Evolutionary conservation across 2,888 invertebrate species (phyloP), one percentile per base, ranked within the genome.

Genomic region (Malthinus seriepunctatus): DNA sequence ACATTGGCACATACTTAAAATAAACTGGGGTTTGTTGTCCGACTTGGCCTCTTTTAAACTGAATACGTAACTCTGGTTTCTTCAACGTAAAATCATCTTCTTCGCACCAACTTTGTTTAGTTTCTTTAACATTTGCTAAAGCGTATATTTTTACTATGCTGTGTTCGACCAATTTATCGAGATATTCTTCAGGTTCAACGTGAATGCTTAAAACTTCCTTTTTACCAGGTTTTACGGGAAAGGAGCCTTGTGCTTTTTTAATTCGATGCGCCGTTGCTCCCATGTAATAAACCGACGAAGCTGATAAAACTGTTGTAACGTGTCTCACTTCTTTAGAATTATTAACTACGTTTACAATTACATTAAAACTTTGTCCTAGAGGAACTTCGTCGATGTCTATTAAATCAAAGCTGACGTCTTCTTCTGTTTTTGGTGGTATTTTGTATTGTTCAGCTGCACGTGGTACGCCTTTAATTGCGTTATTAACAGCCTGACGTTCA

Each of bases 91-190:
- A 88, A 71, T 89, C 88, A 65, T 89, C 89, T 71, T 89, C 88
- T 67, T 87, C 87, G 47, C 87, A 86, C 86, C 88, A 90, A 1
- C 87, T 84, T 74, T 90, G 90, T 42, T 84, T 84, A 0, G 90
- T 90, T 73, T 89, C 89, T 67, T 84, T 82, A 1, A 90, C 89
- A 63, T 83, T 85, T 2, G 88, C 87, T 78, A 88, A 84, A n/a
- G 88, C 87, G 67, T 87, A 87, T 58, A 90, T 85, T 78, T 89
- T 89, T 55, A 90, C 81, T 79, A 87, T 82, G 49, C 85, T 81
- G 68, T 89, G 87, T 70, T 90, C 90, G 0, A 87, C 87, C 64
- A 90, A 72, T 71, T 88, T 86, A 59, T 85, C 83, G 79, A 88
- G 81, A 74, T 90, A 90, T 60, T 89, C 88, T 51, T 84, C 84